These are phyloP conservation scores for Fopius arisanus DNA, from an alignment of 1,140 invertebrate species.

Conservation along the genomic window DNA sequence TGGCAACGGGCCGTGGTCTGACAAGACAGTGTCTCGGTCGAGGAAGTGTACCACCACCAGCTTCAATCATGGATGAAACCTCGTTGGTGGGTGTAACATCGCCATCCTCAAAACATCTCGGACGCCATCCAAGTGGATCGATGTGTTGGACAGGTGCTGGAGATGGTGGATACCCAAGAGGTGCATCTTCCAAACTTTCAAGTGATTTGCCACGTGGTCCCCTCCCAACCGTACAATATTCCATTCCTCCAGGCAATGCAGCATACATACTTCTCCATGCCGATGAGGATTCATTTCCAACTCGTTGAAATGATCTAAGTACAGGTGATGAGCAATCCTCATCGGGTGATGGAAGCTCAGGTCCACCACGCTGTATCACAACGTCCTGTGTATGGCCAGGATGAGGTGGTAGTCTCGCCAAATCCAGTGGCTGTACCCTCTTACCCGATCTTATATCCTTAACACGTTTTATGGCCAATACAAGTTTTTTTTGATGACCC, in stretches of 20 bases:
- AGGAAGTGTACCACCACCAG: conserved; percentile 83
- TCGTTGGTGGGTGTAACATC: conserved; percentile 90
- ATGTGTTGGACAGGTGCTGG: conserved; percentile 52
- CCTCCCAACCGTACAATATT: conserved; percentile 46
- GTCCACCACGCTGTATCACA: conserved; percentile 58
- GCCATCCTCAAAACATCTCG: conserved; percentile 85
- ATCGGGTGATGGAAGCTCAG: conserved; percentile 61
- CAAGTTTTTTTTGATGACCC: conserved; percentile 98
- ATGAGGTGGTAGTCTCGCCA: conserved; percentile 69
- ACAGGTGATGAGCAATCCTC: conserved; percentile 63
- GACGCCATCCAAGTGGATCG: conserved; percentile 70
- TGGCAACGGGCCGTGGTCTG: conserved; percentile 84
- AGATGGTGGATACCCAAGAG: conserved; percentile 60
- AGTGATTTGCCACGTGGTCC: conserved; percentile 77
- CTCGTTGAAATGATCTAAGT: conserved; percentile 59
- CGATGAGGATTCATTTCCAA: conserved; percentile 42
- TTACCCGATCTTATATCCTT: conserved; percentile 93
- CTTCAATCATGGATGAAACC: conserved; percentile 65
- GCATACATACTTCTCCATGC: conserved; percentile 61
- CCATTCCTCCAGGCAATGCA: conserved; percentile 50
- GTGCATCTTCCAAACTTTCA: conserved; percentile 75
- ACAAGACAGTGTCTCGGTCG: conserved; percentile 80
- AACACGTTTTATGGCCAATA: conserved; percentile 95
- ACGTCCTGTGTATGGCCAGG: conserved; percentile 65
- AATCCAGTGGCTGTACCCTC: conserved; percentile 72